Base-by-base conservation (phyloP, 2,113 vertebrate genomes). In the Gnathonemus echidnorhynchus region DNA sequence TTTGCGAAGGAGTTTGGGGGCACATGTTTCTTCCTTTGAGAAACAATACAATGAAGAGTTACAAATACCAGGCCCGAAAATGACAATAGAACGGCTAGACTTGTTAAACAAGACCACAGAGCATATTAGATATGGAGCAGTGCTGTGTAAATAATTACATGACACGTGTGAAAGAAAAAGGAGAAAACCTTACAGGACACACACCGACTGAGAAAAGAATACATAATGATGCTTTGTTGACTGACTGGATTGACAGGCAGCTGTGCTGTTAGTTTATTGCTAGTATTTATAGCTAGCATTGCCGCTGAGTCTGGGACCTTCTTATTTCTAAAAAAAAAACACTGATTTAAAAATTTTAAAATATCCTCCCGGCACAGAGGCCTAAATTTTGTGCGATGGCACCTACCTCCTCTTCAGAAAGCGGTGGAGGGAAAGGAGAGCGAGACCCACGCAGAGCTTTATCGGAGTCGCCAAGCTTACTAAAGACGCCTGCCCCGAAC, bases 351-450 rank as follows among this genome's bases (percentile, higher is more conserved):
- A n/a, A n/a, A 8, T 87, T 87, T 87, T 52, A 0, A 48, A 46
- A 86, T 48, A 58, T 8, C 86, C 48, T 90, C 77, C 52, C 88
- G 87, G 80, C 86, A 48, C 42, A 53, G 52, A 74, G 21, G 48
- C 24, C 45, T 50, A 35, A 53, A 49, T 88, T 53, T 62, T 45
- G 4, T 48, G 77, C 27, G 52, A 70, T 7, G 39, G 35, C 10
- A 88, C 87, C 50, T 31, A 80, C 50, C 17, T 88, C 35, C 45
- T 89, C 49, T 27, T 21, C 31, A 89, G 49, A 53, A 74, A 86
- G 31, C 27, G 31, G 7, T 0, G 39, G 35, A 39, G 45, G 15
- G 5, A 88, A 17, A 50, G 15, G 39, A 27, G 42, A 11, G 66
- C 48, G 49, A 62, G 80, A 70, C 11, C 39, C 19, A 24, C 3